Base-by-base conservation (phyloP, 1,140 invertebrate species). In the Leptinotarsa texana region DNA sequence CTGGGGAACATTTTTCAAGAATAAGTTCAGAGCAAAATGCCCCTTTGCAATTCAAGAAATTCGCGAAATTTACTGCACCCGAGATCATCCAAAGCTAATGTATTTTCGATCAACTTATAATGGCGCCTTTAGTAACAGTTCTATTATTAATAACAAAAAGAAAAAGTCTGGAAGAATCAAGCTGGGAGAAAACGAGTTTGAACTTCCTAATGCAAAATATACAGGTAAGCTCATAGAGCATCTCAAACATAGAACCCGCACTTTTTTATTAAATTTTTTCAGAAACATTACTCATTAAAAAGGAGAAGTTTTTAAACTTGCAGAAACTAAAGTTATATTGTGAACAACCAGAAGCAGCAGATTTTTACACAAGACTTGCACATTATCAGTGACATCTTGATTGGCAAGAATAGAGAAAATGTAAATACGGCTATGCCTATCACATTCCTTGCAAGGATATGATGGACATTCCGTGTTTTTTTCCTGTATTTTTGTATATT, bases 331-430 rank as follows among this genome's bases (percentile, higher is more conserved):
- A 18, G 6, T 21, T 18, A 62, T 62, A 15, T 21, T 62, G 61
- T 62, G 1, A 62, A 62, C 61, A 62, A 62, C 61, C 61, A 62
- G 61, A 62, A 62, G 61, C 61, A 18, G 61, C 61, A 15, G 21
- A 62, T 62, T 62, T 62, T 62, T 62, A 62, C 61, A 62, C 61
- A n/a, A 18, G n/a, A 62, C 15, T 62, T 62, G 61, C 21, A 21
- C 6, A 62, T 17, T 8, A n/a, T 62, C 21, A 3, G 61, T 62
- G 21, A 62, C n/a, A 62, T 11, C 61, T 6, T 18, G 21, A 62
- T 62, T 62, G 61, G 61, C 21, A 62, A 13, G 15, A 62, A 62
- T 62, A 62, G 6, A 62, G 61, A 62, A 62, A 62, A 62, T 21
- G 8, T 62, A 62, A 62, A 62, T 62, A 21, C 21, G 61, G 61